These are phyloP conservation scores for Agrotis puta DNA, from an alignment of 2,888 invertebrate genomes.

Conservation along the genomic window DNA sequence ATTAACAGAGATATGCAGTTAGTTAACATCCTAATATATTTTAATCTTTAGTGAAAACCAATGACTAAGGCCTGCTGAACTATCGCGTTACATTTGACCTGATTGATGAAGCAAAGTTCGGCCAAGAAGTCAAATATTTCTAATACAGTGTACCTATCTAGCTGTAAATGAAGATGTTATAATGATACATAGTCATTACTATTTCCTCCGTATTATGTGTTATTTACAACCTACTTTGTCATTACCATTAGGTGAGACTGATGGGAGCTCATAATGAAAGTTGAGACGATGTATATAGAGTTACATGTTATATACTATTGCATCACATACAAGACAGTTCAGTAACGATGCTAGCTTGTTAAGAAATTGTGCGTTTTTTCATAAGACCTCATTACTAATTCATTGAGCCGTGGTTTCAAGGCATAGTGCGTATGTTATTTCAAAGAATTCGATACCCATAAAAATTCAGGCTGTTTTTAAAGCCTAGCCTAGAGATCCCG, in stretches of 20 bases:
- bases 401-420: slow-evolving; percentile 28
- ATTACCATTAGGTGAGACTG: slow-evolving; percentile 29
- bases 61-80: background rate
- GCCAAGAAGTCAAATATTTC: too few relatives aligned
- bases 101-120: background rate
- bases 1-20: background rate
- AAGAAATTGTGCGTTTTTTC: slow-evolving; percentile 44
- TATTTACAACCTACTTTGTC: slow-evolving; percentile 19
- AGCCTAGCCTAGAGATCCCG: too few relatives aligned
- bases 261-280: slow-evolving; percentile 33
- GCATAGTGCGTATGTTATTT: slow-evolving; percentile 7
- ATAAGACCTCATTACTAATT: slow-evolving; percentile 38
- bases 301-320: slow-evolving; percentile 32
- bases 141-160: background rate
- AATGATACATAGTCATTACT: slow-evolving; percentile 34
- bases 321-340: slow-evolving; percentile 26
- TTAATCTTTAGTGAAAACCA: background rate
- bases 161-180: slow-evolving; percentile 21
- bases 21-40: too few relatives aligned
- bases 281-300: slow-evolving; percentile 24
- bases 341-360: slow-evolving; percentile 28
- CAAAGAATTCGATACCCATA: background rate
- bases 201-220: slow-evolving; percentile 35
- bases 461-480: background rate
- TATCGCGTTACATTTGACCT: background rate